Base-by-base conservation (phyloP, 2,888 invertebrate species). In the Caenorhabditis auriculariae region DNA sequence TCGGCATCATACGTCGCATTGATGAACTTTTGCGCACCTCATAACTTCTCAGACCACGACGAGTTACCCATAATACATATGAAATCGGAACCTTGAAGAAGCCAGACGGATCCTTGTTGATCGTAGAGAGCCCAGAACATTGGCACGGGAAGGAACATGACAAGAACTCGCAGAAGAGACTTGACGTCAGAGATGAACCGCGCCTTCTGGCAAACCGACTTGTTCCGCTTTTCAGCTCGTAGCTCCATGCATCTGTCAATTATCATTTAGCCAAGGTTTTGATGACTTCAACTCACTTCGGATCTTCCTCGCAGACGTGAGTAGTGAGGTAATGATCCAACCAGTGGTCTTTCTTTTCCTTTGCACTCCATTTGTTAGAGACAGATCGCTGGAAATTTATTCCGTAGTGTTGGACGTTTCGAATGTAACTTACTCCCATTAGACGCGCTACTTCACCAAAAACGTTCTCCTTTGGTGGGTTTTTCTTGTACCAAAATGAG, bases 61-160 rank as follows among this genome's bases (percentile, higher is more conserved):
- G 35, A n/a, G n/a, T n/a, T n/a, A n/a, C n/a, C 19, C 17, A 23
- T 45, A 7, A 12, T 39, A 2, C 21, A 5, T 1, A 17, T 41
- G 44, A 4, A 2, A 43, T 39, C 21, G 0, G n/a, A 4, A 69
- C 93, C 93, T 86, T 93, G 93, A 83, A 93, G 89, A 0, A 91
- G 91, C 93, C 93, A 93, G 60, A 90, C 85, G 0, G 91, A 91
- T 21, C 91, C 92, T 87, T 92, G 93, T 82, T 96, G 96, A 83
- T 96, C 95, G 83, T 90, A 95, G 0, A 96, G 86, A 0, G 95
- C 91, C 94, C 94, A 96, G 84, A 95, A 98, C n/a, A 96, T 86
- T 0, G 96, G 95, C 26, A 94, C 83, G 28, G 80, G 80, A 4
- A 81, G 50, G 63, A 74, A 76, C 78, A 80, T 80, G 48, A 80